These are phyloP conservation scores for Dendrolimus kikuchii DNA, from an alignment of 1,140 invertebrate genomes.

Conservation along the genomic window DNA sequence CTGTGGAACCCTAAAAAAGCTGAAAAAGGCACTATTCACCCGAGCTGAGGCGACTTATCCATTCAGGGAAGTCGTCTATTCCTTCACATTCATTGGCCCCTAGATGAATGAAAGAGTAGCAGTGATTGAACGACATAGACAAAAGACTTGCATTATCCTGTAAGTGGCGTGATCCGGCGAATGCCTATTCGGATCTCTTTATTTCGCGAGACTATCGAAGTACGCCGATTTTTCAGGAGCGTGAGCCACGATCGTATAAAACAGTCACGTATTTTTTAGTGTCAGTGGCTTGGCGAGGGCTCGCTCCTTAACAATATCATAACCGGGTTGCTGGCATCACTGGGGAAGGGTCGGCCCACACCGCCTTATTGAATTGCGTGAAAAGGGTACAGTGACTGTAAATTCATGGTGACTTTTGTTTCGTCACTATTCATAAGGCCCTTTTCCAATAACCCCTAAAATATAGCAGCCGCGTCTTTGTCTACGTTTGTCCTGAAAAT, in stretches of 20 bases:
- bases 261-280: conserved; percentile 41
- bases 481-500: too few species aligned
- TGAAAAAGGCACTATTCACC: background rate
- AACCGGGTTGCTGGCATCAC: conserved; percentile 30
- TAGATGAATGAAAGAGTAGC: conserved; percentile 20
- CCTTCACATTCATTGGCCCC: background rate
- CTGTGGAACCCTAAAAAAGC: background rate
- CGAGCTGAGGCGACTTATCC: conserved; percentile 1
- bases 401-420: conserved; percentile 19
- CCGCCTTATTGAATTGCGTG: conserved; percentile 50
- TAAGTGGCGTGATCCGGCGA: conserved; percentile 32
- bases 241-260: conserved; percentile 24
- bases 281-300: conserved; percentile 28
- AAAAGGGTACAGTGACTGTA: conserved; percentile 32
- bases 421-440: conserved; percentile 11
- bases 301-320: conserved; percentile 36
- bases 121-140: conserved; percentile 36
- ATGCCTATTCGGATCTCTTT: conserved; percentile 42
- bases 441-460: background rate
- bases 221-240: conserved; percentile 28
- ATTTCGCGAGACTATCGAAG: conserved; percentile 32
- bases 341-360: conserved; percentile 22
- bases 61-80: conserved; percentile 1
- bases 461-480: too few species aligned
- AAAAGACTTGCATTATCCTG: conserved; percentile 30